These are phyloP conservation scores for Peromyscus nudipes DNA, from an alignment of 2,797 vertebrate species.

Conservation along the genomic window DNA sequence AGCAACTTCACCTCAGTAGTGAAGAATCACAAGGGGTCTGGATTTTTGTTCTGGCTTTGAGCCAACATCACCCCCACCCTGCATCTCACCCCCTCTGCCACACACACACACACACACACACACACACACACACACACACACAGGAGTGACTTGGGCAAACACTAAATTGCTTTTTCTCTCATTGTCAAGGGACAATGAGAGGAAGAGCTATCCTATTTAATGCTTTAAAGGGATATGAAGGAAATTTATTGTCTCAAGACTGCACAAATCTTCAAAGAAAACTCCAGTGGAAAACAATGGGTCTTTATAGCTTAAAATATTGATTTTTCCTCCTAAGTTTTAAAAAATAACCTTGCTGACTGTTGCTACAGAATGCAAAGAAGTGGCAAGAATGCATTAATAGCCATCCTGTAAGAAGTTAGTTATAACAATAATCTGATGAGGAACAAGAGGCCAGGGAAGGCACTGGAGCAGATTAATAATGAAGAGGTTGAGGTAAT, in stretches of 20 bases:
- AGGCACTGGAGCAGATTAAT: slow-evolving; percentile 36
- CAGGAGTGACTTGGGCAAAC: neutral
- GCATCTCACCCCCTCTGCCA: too few species aligned
- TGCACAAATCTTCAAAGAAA: slow-evolving; percentile 71
- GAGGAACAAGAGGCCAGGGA: slow-evolving; percentile 30
- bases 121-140: neutral
- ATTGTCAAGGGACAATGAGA: slow-evolving; percentile 22
- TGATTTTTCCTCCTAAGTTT: slow-evolving; percentile 12
- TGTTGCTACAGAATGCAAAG: slow-evolving; percentile 28
- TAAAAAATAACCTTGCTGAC: slow-evolving; percentile 64
- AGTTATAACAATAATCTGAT: neutral
- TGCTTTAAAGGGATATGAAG: slow-evolving; percentile 55
- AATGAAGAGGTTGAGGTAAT: slow-evolving; percentile 34
- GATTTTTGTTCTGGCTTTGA: slow-evolving; percentile 8
- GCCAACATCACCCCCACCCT: neutral
- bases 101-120: neutral
- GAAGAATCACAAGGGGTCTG: slow-evolving; percentile 21
- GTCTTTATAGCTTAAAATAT: slow-evolving; percentile 72
- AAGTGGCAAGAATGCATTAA: slow-evolving; percentile 33
- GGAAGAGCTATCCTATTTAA: slow-evolving; percentile 24
- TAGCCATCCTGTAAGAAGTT: neutral
- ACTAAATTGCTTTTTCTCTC: neutral
- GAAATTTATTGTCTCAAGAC: slow-evolving; percentile 56
- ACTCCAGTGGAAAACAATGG: slow-evolving; percentile 67
- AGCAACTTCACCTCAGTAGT: neutral